phyloP scores from a whole-genome alignment of 2,888 invertebrate species.

The Catotricha subobsoleta region DNA sequence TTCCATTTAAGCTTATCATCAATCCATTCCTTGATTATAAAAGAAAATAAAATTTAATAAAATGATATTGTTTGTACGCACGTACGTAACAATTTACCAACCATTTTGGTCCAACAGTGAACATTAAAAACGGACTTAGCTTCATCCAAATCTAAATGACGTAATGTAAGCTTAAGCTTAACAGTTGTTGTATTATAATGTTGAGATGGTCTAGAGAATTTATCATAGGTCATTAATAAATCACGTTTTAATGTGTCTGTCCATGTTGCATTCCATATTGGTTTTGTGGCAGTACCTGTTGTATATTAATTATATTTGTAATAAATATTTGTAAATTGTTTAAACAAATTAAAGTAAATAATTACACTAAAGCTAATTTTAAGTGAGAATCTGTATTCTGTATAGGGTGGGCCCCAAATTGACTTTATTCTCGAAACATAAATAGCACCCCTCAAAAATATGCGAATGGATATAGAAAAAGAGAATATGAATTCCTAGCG shows the following conservation, averaged over 20 bases:
- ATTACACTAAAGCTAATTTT: too few species aligned
- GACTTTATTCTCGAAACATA: too few species aligned
- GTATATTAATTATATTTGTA: too few species aligned
- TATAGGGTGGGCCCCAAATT: too few species aligned
- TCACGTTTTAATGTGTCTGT: conserved; percentile 37
- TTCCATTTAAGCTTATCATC: conserved; percentile 4
- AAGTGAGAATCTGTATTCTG: too few species aligned
- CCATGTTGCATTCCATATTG: conserved; percentile 36
- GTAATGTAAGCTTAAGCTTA: conserved; percentile 35
- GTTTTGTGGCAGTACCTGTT: conserved; percentile 22
- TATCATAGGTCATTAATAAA: conserved; percentile 34
- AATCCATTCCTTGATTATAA: conserved; percentile 6
- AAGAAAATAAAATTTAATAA: neutral
- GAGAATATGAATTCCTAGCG: too few species aligned
- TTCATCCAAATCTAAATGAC: conserved; percentile 50
- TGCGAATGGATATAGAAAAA: too few species aligned
- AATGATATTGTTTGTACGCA: neutral
- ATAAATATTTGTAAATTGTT: too few species aligned
- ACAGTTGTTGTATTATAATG: conserved; percentile 19
- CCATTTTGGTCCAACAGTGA: conserved; percentile 43
- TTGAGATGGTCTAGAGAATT: conserved; percentile 21
- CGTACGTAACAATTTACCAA: too few species aligned
- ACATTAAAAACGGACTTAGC: conserved; percentile 38
- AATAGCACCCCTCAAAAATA: too few species aligned
- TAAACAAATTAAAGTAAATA: too few species aligned